These are phyloP conservation scores for Sinelater perroti DNA, from an alignment of 2,888 invertebrate genomes.

Conservation along the genomic window DNA sequence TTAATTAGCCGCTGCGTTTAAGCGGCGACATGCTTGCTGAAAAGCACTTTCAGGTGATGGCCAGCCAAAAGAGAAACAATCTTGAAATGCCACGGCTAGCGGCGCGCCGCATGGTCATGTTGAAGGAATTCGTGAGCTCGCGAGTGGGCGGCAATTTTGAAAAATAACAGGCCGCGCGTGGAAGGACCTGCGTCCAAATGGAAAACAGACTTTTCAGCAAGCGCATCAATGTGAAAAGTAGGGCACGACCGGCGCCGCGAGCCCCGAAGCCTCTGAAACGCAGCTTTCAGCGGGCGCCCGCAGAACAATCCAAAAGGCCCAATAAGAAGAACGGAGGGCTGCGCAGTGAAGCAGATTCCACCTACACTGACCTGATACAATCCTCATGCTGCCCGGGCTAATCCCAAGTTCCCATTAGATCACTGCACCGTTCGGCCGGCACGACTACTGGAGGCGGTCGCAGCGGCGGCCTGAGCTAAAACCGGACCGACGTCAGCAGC, in stretches of 20 bases:
- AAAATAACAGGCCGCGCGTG: no score
- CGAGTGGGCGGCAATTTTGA: no score
- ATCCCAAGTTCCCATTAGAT: conserved; percentile 47
- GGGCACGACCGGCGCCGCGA: background rate
- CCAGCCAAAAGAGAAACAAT: no score
- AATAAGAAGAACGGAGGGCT: conserved; percentile 23
- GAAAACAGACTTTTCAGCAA: no score
- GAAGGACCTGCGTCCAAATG: no score
- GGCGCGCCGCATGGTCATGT: no score
- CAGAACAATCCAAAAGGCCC: conserved; percentile 26
- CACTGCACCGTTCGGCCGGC: conserved; percentile 45
- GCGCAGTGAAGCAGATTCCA: conserved; percentile 27
- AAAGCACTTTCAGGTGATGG: no score
- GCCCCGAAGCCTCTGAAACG: background rate
- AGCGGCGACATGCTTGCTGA: no score
- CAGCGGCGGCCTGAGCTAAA: conserved; percentile 45
- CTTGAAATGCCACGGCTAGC: no score
- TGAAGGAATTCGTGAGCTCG: no score
- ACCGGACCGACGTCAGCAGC: conserved; percentile 47
- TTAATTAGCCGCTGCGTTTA: no score
- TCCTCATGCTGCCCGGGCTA: conserved; percentile 47
- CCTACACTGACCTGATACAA: conserved; percentile 50
- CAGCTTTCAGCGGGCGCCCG: conserved; percentile 5
- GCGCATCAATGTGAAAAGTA: no score
- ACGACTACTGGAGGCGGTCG: conserved; percentile 43